Conservation (phyloP, 2,113 vertebrate genomes). For the Microtus montanus region DNA sequence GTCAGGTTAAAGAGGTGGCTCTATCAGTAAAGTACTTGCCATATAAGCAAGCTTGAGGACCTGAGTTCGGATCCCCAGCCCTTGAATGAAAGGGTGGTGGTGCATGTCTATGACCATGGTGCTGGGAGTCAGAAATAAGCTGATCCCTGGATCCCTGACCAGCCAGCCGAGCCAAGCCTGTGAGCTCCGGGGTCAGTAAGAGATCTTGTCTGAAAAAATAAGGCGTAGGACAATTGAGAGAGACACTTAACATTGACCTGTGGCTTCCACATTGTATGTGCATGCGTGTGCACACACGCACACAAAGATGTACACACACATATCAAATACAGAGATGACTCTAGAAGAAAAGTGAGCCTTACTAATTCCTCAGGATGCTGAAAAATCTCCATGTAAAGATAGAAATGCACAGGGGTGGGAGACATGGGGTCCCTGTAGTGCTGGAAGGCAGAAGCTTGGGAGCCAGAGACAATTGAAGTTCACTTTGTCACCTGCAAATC, state of each 20-base stretch:
- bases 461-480: conserved; percentile 19
- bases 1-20: neutral
- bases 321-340: neutral
- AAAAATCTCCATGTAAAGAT: neutral
- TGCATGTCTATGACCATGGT: neutral
- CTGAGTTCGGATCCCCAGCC: neutral
- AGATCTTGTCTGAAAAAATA: neutral
- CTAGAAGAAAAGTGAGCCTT: conserved; percentile 49
- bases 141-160: neutral
- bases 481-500: conserved; percentile 24
- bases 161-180: neutral
- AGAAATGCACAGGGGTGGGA: neutral
- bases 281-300: neutral
- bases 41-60: neutral
- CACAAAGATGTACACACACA: no score
- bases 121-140: neutral
- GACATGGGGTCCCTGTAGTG: neutral
- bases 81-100: neutral
- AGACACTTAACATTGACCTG: neutral
- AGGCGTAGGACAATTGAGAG: neutral
- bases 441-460: conserved; percentile 34
- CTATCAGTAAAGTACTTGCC: neutral
- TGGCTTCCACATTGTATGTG: neutral
- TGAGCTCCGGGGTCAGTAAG: neutral
- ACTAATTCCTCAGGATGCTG: conserved; percentile 4